phyloP scores from a whole-genome alignment of 1,140 invertebrate species.

The Hestina assimilis region DNA sequence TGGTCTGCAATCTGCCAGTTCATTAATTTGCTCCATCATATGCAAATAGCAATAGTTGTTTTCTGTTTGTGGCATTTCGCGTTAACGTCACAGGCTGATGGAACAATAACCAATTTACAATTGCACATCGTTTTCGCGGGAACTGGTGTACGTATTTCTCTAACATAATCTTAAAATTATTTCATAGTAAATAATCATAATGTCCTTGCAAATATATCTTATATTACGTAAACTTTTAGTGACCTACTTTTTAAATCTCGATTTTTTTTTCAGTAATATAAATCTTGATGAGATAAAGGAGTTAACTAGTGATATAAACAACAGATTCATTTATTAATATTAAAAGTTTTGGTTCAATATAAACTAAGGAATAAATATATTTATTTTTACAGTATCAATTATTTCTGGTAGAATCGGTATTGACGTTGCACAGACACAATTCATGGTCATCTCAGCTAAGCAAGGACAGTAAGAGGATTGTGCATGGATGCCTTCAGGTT shows the following conservation, averaged over 20 bases:
- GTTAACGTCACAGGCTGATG: slow-evolving; percentile 53
- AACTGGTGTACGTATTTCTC: slow-evolving; percentile 58
- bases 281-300: too few species aligned
- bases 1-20: slow-evolving; percentile 66
- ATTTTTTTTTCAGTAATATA: too few species aligned
- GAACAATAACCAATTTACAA: slow-evolving; percentile 61
- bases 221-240: too few species aligned
- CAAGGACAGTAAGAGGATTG: slow-evolving; percentile 56
- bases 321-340: too few species aligned
- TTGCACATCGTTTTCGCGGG: slow-evolving; percentile 71
- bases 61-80: slow-evolving; percentile 69
- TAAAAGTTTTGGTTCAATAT: too few species aligned
- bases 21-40: slow-evolving; percentile 64
- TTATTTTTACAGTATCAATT: slow-evolving; percentile 61
- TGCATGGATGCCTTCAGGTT: slow-evolving; percentile 67
- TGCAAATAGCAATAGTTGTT: slow-evolving; percentile 67
- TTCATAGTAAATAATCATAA: too few species aligned
- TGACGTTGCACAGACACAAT: slow-evolving; percentile 66
- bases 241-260: too few species aligned
- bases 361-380: too few species aligned
- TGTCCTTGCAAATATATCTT: too few species aligned
- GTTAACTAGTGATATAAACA: too few species aligned
- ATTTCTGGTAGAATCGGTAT: slow-evolving; percentile 64
- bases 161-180: not conserved
- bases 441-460: slow-evolving; percentile 67